Evolutionary conservation across 2,113 vertebrate genomes (phyloP).

Genomic region (Fulica atra): DNA sequence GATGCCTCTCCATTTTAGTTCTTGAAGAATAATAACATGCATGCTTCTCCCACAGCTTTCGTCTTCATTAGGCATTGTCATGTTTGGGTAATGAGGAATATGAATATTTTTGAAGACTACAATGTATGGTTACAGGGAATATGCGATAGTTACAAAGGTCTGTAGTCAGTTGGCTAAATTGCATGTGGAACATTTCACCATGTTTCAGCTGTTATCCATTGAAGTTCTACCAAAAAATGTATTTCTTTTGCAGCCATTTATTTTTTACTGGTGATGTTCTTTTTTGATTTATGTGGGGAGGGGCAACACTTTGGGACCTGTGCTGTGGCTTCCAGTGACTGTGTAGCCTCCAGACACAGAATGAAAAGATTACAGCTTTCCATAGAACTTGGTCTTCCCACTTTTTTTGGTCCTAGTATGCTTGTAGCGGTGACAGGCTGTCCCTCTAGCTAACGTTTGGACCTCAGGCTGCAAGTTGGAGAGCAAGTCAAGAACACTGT

Average conservation of each 20-base stretch:
- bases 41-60: background rate
- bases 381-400: background rate
- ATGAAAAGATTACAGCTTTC: background rate
- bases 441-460: fast-evolving
- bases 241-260: background rate
- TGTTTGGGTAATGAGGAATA: background rate
- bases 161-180: background rate
- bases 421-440: background rate
- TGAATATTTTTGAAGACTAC: background rate
- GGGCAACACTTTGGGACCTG: background rate
- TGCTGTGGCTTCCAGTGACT: background rate
- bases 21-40: background rate
- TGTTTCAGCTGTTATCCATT: background rate
- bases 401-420: background rate
- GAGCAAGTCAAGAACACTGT: background rate
- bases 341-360: background rate
- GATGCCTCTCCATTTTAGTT: background rate
- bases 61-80: background rate
- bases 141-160: background rate
- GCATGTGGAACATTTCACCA: background rate
- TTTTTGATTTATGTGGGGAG: background rate
- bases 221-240: background rate
- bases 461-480: fast-evolving
- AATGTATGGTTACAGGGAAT: background rate
- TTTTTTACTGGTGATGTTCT: background rate